Conservation (phyloP, 2,113 vertebrate species). For the Hemiscyllium ocellatum region DNA sequence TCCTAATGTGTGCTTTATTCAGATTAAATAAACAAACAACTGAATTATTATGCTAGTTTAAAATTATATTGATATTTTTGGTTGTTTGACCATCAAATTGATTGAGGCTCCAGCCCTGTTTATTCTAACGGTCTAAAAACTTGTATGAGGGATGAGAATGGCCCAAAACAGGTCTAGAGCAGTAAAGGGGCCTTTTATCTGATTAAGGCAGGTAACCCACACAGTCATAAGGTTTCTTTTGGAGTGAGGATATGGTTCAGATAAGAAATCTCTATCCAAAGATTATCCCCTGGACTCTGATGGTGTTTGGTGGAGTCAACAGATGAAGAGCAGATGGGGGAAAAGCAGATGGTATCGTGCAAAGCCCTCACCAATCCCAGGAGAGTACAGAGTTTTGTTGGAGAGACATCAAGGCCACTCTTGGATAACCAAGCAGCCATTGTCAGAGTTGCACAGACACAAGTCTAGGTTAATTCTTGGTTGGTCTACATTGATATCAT, state of each 20-base stretch:
- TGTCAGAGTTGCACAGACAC: neutral
- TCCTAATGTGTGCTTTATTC: neutral
- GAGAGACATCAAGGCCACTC: neutral
- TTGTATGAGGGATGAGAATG: neutral
- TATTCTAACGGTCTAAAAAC: neutral
- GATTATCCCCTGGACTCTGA: neutral
- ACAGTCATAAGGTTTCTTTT: neutral
- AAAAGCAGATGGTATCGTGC: neutral
- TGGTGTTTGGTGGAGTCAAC: neutral
- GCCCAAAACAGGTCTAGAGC: neutral
- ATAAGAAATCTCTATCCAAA: neutral
- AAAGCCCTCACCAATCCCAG: neutral
- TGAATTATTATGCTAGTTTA: neutral
- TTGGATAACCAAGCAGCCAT: neutral
- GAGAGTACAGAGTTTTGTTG: neutral
- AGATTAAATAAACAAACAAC: neutral
- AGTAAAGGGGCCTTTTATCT: neutral
- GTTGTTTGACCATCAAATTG: neutral
- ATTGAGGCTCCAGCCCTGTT: neutral
- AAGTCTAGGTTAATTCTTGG: neutral
- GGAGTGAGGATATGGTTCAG: neutral
- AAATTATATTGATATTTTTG: neutral
- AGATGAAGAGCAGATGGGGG: neutral
- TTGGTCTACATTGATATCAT: neutral
- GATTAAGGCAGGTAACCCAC: neutral